Base-by-base conservation (phyloP, 2,888 invertebrate genomes). In the Meloe dianella region DNA sequence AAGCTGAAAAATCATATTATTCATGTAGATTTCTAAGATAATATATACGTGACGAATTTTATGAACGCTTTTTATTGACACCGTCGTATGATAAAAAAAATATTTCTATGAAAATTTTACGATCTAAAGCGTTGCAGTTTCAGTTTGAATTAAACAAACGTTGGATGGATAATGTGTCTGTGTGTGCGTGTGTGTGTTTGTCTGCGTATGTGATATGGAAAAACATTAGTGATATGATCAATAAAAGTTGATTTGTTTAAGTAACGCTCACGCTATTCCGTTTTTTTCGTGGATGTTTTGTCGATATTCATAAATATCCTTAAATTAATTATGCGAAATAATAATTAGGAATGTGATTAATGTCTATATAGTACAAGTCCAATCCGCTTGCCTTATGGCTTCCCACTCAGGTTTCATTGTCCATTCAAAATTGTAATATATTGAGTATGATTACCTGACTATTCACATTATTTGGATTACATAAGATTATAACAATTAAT, bases 401-500 rank as follows among this genome's bases (percentile, higher is more conserved):
- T 65, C 65, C 57, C 61, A 27, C 22, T 57, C 32, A 51, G 54
- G 56, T 35, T 47, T 51, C 61, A 67, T 64, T 66, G 65, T 68
- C 67, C 70, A 71, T 68, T 70, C 67, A 70, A 72, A 71, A 71
- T 70, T 68, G 67, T 72, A 74, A 73, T 74, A 72, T 72, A 72
- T 74, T 73, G 68, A 67, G 71, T 72, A 73, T 73, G 73, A 75
- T 75, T 74, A 74, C 68, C 60, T 67, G 64, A 67, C 60, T 65
- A 64, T 67, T 64, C 65, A 60, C 56, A 66, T 64, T 59, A 61
- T 65, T 54, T 47, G 74, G 74, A 74, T 76, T 76, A 76, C 70
- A 69, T 66, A 60, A 68, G 75, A 74, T 75, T 75, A 76, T 63
- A 66, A 70, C 75, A 76, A 75, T 76, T 76, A 76, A 74, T 71